Conservation (phyloP, 2,888 invertebrate genomes). For the Troglohyphantes excavatus region DNA sequence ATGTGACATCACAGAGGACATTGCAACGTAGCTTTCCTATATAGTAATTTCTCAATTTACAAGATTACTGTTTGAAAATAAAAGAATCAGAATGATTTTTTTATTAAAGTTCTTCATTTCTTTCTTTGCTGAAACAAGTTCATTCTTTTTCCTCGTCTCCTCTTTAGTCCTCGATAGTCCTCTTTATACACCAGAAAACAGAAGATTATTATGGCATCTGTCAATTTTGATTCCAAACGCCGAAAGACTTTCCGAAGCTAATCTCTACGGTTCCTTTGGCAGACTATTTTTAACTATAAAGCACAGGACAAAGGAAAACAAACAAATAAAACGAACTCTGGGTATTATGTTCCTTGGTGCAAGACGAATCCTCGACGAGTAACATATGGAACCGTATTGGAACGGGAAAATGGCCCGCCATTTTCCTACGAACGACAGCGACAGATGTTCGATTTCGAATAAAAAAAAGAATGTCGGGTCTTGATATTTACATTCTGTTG, state of each 20-base stretch:
- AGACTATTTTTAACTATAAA: slow-evolving; percentile 5
- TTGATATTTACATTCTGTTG: slow-evolving; percentile 1
- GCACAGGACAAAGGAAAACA: not conserved
- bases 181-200: too few species aligned
- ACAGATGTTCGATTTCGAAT: not conserved
- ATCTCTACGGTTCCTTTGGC: not conserved
- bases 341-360: not conserved
- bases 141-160: too few species aligned
- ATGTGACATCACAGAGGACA: too few species aligned
- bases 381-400: not conserved
- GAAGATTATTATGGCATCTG: too few species aligned
- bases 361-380: not conserved
- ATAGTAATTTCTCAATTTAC: too few species aligned
- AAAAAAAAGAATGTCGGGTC: not conserved
- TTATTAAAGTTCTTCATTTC: too few species aligned
- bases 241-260: not conserved
- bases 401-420: not conserved
- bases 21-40: too few species aligned
- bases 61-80: too few species aligned
- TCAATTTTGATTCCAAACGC: too few species aligned
- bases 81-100: too few species aligned
- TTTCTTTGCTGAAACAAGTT: too few species aligned
- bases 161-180: too few species aligned
- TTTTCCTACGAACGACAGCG: not conserved
- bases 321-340: not conserved